These are phyloP conservation scores for Chironomus riparius DNA, from an alignment of 2,888 invertebrate genomes.

Conservation along the genomic window DNA sequence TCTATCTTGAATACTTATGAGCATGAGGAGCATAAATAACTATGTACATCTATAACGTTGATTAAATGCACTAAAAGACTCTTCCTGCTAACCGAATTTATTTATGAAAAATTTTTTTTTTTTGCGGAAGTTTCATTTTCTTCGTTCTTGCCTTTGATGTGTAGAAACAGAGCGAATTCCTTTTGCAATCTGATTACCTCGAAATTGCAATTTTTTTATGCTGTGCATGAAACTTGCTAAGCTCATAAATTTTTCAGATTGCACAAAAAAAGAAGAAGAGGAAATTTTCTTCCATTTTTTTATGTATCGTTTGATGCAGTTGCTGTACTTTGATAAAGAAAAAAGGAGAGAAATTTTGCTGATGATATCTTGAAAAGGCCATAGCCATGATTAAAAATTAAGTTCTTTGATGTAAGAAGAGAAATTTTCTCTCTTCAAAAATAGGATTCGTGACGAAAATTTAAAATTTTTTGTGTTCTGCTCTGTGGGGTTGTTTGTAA, in stretches of 20 bases:
- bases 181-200: not conserved
- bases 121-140: conserved; percentile 3
- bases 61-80: not conserved
- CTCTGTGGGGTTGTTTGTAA: not conserved
- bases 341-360: not conserved
- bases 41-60: not conserved
- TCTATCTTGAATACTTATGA: no score
- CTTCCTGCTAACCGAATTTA: not conserved
- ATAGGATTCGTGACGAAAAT: not conserved
- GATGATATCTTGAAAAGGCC: not conserved
- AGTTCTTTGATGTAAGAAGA: not conserved
- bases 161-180: not conserved
- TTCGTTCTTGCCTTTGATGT: not conserved
- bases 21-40: no score
- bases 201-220: conserved; percentile 6
- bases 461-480: not conserved
- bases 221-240: not conserved
- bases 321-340: no score
- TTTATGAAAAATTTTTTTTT: not conserved
- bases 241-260: conserved; percentile 2
- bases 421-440: not conserved
- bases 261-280: not conserved
- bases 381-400: conserved; percentile 5
- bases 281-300: not conserved
- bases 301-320: not conserved